These are phyloP conservation scores for Mus caroli DNA, from an alignment of 2,797 vertebrate species.

Conservation along the genomic window DNA sequence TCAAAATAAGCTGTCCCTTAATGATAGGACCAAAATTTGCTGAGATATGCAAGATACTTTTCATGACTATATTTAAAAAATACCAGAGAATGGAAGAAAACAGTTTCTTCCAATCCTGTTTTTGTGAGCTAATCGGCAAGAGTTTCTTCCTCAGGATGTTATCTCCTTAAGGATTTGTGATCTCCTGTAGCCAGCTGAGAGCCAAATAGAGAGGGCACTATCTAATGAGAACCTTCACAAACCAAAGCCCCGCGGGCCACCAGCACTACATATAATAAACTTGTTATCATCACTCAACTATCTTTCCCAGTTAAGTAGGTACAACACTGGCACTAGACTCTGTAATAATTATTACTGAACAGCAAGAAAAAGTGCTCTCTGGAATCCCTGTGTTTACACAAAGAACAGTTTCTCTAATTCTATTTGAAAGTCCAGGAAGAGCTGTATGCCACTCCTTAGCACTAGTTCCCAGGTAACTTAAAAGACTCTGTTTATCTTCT, in stretches of 20 bases:
- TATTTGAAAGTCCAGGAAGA: not conserved
- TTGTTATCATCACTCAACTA: not conserved
- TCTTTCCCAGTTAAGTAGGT: not conserved
- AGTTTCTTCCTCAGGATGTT: not conserved
- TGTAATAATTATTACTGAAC: not conserved
- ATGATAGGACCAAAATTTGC: too few species aligned
- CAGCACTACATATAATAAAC: not conserved
- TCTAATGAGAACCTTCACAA: not conserved
- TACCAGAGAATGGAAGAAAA: not conserved
- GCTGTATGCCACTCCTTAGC: not conserved
- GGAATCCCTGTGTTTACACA: not conserved
- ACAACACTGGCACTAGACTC: too few species aligned
- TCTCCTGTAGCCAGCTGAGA: not conserved
- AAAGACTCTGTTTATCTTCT: not conserved
- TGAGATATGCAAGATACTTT: not conserved
- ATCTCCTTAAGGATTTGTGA: not conserved
- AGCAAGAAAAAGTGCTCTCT: not conserved
- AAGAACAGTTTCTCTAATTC: not conserved
- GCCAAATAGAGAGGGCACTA: not conserved
- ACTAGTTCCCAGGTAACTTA: not conserved
- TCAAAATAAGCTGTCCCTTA: not conserved
- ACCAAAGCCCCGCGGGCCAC: not conserved
- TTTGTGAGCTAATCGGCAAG: not conserved
- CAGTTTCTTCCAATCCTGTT: not conserved
- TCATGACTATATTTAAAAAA: not conserved